Percentiles rank a stretch among this genome's conserved stretches.
Evolutionary conservation across 2,113 vertebrate species (phyloP).

Genomic region (Capreolus pygargus): DNA sequence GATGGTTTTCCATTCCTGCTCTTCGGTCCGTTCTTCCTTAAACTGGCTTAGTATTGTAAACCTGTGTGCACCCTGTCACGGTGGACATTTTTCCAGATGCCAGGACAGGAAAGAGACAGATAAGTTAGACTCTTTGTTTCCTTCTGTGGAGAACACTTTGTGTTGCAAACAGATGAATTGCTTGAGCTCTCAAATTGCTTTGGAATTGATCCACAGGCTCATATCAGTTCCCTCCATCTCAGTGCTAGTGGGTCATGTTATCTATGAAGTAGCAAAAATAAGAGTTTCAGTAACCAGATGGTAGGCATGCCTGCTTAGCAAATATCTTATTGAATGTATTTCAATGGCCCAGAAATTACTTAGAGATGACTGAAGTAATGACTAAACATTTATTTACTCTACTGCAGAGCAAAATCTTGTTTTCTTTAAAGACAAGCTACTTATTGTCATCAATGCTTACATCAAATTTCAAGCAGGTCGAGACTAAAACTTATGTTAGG

Average conservation of each 20-base stretch:
- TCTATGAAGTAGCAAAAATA: constrained; percentile 58
- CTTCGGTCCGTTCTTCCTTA: background rate
- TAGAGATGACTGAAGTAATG: constrained; percentile 60
- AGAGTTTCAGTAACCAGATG: constrained; percentile 72
- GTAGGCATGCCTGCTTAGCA: constrained; percentile 68
- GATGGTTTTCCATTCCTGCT: background rate
- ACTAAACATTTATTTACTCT: constrained; percentile 62
- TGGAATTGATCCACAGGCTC: constrained; percentile 48
- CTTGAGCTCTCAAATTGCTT: constrained; percentile 49
- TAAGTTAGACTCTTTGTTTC: constrained; percentile 27
- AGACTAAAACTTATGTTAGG: constrained; percentile 59
- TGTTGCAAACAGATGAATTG: constrained; percentile 31
- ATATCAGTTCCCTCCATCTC: constrained; percentile 19
- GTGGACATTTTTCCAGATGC: constrained; percentile 36
- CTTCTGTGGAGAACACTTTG: constrained; percentile 25
- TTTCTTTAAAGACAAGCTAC: constrained; percentile 61
- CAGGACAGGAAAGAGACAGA: constrained; percentile 25
- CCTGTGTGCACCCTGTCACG: background rate
- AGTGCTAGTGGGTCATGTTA: constrained; percentile 43
- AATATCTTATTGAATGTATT: constrained; percentile 70
- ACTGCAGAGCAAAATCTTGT: constrained; percentile 59
- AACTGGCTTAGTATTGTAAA: background rate
- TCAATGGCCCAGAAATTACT: constrained; percentile 41
- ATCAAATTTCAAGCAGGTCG: constrained; percentile 69
- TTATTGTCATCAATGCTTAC: constrained; percentile 63